Conservation (phyloP, 2,888 invertebrate species). For the Apotomis betuletana region DNA sequence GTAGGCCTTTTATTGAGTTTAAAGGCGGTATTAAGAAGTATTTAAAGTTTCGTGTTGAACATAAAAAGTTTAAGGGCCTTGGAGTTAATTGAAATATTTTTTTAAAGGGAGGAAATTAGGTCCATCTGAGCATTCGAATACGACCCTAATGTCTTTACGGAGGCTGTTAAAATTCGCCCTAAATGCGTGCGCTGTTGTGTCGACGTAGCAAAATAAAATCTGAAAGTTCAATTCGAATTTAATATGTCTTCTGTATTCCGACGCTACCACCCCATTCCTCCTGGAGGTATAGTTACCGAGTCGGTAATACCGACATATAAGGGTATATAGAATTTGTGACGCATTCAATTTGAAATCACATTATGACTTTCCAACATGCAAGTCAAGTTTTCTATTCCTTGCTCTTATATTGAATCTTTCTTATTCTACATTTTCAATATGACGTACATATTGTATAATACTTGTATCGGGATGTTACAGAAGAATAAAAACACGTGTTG, state of each 20-base stretch:
- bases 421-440: constrained; percentile 76
- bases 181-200: constrained; percentile 8
- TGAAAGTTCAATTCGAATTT: constrained; percentile 33
- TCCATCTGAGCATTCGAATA: constrained; percentile 19
- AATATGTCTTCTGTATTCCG: constrained; percentile 37
- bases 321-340: constrained; percentile 49
- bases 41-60: constrained; percentile 72
- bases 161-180: constrained; percentile 3
- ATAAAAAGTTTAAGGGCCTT: constrained; percentile 71
- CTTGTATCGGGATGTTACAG: constrained; percentile 64
- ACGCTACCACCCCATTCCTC: constrained; percentile 36
- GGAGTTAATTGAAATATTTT: constrained; percentile 67
- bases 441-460: constrained; percentile 49
- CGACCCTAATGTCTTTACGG: constrained; percentile 28
- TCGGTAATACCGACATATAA: constrained; percentile 21
- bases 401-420: constrained; percentile 73
- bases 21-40: constrained; percentile 75
- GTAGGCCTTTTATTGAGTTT: constrained; percentile 80
- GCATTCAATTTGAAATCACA: constrained; percentile 76
- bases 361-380: constrained; percentile 78
- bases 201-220: constrained; percentile 22
- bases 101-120: constrained; percentile 56
- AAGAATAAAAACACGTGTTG: constrained; percentile 78
- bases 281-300: constrained; percentile 24
- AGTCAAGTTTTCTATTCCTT: constrained; percentile 67